Conservation (phyloP, 2,797 vertebrate species). For the Sebastolobus alascanus region DNA sequence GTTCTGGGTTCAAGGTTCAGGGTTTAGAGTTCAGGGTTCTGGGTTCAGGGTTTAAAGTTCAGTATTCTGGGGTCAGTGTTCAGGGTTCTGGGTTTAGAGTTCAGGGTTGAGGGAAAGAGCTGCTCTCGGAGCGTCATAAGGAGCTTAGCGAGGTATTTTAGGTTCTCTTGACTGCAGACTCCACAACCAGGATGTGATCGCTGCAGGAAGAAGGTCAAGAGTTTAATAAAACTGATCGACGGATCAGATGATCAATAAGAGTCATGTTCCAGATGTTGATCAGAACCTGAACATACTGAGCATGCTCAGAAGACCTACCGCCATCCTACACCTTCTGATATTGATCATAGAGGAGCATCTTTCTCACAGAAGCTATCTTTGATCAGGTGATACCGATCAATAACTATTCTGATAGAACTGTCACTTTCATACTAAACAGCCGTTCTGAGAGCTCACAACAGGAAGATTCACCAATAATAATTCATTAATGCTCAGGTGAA, state of each 20-base stretch:
- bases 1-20: background rate
- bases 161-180: constrained; percentile 25
- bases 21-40: background rate
- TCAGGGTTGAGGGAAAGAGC: background rate
- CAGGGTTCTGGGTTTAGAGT: background rate
- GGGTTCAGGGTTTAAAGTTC: background rate
- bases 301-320: background rate
- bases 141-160: constrained; percentile 66
- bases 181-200: background rate
- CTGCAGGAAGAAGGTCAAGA: constrained; percentile 40
- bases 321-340: background rate
- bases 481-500: too few relatives aligned
- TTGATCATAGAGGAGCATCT: background rate
- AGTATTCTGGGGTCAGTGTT: background rate
- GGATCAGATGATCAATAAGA: background rate
- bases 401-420: background rate
- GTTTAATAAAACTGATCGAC: constrained; percentile 1
- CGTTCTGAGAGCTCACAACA: too few relatives aligned
- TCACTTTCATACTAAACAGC: background rate
- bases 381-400: background rate
- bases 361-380: background rate
- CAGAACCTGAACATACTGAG: too few relatives aligned
- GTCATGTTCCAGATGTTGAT: background rate
- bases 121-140: constrained; percentile 47
- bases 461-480: too few relatives aligned